Conservation (phyloP, 2,113 vertebrate genomes). For the Nycticryphes semicollaris region DNA sequence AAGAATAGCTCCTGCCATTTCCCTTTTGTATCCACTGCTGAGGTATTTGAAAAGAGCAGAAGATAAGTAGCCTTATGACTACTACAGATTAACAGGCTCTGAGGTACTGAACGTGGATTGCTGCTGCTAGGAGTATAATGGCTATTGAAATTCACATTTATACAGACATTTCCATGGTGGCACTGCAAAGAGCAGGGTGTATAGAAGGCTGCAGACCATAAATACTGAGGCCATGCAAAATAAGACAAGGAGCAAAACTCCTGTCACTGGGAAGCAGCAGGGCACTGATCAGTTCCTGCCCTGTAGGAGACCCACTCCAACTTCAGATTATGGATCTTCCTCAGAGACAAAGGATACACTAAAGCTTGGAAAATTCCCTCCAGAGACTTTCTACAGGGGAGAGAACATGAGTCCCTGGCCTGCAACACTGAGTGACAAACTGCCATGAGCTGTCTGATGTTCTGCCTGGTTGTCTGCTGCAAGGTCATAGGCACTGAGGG, state of each 20-base stretch:
- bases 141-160: conserved; percentile 61
- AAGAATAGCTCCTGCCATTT: conserved; percentile 56
- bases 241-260: not conserved
- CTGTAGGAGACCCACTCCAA: not conserved
- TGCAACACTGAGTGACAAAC: not conserved
- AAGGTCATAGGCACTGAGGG: not conserved
- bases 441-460: not conserved
- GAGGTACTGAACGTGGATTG: not conserved
- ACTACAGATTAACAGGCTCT: conserved; percentile 57
- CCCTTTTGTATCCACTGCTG: conserved; percentile 34
- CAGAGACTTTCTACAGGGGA: not conserved
- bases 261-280: not conserved
- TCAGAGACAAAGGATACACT: not conserved
- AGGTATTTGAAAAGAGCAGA: conserved; percentile 66
- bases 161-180: conserved; percentile 37
- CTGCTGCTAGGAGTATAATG: conserved; percentile 47
- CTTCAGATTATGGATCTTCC: not conserved
- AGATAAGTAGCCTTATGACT: conserved; percentile 70
- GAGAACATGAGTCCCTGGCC: not conserved
- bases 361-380: not conserved
- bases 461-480: not conserved
- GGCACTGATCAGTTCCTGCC: not conserved
- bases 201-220: not conserved
- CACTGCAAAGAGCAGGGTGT: conserved; percentile 13
- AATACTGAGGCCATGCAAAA: not conserved